phyloP scores from a whole-genome alignment of 2,888 invertebrate genomes.

The Apotomis betuletana region DNA sequence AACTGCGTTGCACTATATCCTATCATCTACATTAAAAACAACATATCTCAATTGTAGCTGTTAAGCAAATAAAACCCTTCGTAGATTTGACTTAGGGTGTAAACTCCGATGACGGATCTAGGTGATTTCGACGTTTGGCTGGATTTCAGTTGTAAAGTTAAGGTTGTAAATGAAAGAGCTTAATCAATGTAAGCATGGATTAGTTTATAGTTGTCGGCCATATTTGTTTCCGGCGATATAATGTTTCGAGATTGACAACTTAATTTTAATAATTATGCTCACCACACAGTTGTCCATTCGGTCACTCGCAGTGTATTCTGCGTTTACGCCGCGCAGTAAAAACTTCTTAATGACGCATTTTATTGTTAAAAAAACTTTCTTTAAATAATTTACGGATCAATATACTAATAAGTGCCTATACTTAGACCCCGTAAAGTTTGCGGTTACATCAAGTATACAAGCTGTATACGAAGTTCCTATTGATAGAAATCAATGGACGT shows the following conservation, averaged over 20 bases:
- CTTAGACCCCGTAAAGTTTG: too few relatives aligned
- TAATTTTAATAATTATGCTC: not conserved
- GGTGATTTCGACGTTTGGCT: not conserved
- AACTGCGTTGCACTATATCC: not conserved
- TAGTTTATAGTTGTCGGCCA: not conserved
- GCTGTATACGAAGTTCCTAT: too few relatives aligned
- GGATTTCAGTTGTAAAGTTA: constrained; percentile 5
- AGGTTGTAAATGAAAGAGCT: constrained; percentile 3
- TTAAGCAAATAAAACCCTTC: not conserved
- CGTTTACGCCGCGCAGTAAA: too few relatives aligned
- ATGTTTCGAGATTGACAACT: not conserved
- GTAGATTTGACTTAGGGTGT: not conserved
- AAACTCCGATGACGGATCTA: not conserved
- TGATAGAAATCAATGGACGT: too few relatives aligned
- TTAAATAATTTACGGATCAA: too few relatives aligned
- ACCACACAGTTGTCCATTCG: not conserved
- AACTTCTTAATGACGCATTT: too few relatives aligned
- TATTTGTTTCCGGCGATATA: constrained; percentile 19
- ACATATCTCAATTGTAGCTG: not conserved
- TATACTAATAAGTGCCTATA: too few relatives aligned
- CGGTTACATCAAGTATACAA: too few relatives aligned
- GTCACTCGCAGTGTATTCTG: not conserved
- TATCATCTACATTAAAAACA: not conserved
- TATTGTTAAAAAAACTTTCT: too few relatives aligned
- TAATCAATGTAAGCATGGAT: constrained; percentile 13